Base-by-base conservation (phyloP, 2,888 invertebrate genomes). In the Eurytoma californica region DNA sequence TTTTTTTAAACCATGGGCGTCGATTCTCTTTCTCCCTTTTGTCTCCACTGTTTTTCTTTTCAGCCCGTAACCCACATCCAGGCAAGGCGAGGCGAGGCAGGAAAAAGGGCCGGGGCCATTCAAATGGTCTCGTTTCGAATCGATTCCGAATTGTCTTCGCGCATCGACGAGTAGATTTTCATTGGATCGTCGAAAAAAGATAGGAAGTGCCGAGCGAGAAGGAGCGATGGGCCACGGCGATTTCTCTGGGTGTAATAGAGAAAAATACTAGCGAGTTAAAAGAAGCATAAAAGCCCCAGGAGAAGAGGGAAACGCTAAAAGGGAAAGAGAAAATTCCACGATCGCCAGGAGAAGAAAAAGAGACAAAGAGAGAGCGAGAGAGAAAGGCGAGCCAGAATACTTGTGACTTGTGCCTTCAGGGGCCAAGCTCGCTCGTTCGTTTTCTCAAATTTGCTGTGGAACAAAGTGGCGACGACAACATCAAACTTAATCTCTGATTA, bases 101-200 rank as follows among this genome's bases (percentile, higher is more conserved):
- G 58, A 57, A 3, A 57, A 20, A n/a, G 49, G 14, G 28, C 13
- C 13, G 55, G 14, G 65, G 81, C 82, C 84, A 87, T 87, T 86
- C 85, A 85, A 86, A 87, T 86, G 84, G 83, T 85, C 86, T 85
- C 86, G 84, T 87, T 87, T 86, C 84, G 85, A 87, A 88, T 88
- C 87, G 88, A 88, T 88, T 87, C 85, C 85, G 84, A 87, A 88
- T 86, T 84, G 87, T 87, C 87, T 86, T 85, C 73, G 80, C 75
- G 80, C 81, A 79, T 82, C 84, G 83, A 81, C 83, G 83, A 84
- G 80, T 84, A 84, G 82, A 86, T 87, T 84, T 84, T 77, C 66
- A 81, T 73, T 79, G 78, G 65, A 67, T 63, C 57, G 51, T 13
- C 55, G n/a, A 55, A 72, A 77, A 68, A 60, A 60, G 53, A 28